A percentile compares a stretch with the other conserved stretches of the same genome.
Conservation (phyloP, 2,888 invertebrate species). For the Bellardia pandia region DNA sequence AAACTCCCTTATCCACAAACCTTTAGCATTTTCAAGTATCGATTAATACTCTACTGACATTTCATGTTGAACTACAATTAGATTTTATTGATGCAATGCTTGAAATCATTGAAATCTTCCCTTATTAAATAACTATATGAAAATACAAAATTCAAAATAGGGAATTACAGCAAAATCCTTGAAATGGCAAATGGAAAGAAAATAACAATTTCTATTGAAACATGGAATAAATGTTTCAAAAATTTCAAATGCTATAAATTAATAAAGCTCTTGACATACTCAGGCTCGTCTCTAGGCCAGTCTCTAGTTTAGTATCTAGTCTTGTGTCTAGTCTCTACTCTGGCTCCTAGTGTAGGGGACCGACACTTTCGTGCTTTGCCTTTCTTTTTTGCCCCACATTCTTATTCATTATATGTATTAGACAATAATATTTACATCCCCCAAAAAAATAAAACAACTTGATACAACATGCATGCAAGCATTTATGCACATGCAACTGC, state of each 20-base stretch:
- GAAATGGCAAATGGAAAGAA: not conserved
- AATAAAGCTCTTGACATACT: no score
- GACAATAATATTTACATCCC: conserved; percentile 7
- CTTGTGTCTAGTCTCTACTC: not conserved
- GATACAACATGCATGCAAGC: not conserved
- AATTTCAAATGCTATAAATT: no score
- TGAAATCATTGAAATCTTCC: not conserved
- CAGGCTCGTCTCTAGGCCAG: not conserved
- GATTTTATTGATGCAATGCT: not conserved
- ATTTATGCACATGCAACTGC: not conserved
- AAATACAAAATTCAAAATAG: not conserved
- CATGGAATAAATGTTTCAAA: no score
- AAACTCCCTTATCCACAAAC: not conserved
- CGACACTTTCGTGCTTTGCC: not conserved
- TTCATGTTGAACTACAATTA: not conserved
- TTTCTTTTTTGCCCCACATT: not conserved
- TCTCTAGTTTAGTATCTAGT: not conserved
- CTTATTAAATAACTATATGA: not conserved
- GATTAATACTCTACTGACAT: not conserved
- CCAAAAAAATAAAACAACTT: not conserved
- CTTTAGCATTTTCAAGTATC: not conserved
- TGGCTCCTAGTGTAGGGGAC: no score
- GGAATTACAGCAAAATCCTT: not conserved
- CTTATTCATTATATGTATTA: conserved; percentile 7
- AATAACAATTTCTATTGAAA: not conserved